Evolutionary conservation across 2,797 vertebrate species (phyloP).

Genomic region (Pangasius djambal): DNA sequence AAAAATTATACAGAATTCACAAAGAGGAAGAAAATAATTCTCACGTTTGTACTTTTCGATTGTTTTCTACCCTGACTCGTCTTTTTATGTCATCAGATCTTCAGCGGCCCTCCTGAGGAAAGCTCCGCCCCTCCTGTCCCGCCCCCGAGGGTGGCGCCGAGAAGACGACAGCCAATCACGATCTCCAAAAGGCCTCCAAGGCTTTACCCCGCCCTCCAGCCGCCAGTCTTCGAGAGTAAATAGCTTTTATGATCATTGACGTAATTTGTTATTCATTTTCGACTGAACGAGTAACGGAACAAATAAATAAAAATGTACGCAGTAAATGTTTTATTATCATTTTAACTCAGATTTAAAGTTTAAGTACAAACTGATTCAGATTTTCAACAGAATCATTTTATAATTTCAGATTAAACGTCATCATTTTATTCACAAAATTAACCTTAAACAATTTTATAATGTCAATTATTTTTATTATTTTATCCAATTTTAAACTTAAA

Average conservation of each 20-base stretch:
- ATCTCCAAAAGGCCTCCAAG: constrained; percentile 93
- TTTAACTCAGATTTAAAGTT: not conserved
- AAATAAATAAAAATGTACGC: not conserved
- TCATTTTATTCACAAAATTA: not conserved
- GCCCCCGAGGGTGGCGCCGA: constrained; percentile 86
- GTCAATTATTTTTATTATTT: not conserved
- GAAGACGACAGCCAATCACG: constrained; percentile 94
- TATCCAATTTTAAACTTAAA: not conserved
- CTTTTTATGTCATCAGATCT: constrained; percentile 79
- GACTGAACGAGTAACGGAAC: not conserved
- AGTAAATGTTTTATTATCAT: not conserved
- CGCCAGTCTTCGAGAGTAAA: constrained; percentile 83
- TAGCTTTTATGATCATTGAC: constrained; percentile 50
- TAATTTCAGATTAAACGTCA: not conserved
- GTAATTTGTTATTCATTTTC: not conserved
- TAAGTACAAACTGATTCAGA: not conserved
- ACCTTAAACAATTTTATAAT: not conserved
- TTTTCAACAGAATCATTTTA: too few species aligned
- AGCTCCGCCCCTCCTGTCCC: constrained; percentile 83
- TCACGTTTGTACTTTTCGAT: not conserved
- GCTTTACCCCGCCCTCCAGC: constrained; percentile 73
- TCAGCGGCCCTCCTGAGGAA: constrained; percentile 87
- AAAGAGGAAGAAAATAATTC: not conserved
- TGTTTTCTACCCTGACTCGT: not conserved
- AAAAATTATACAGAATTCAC: not conserved